Evolutionary conservation across 2,113 vertebrate genomes (phyloP).

Genomic region (Pipra filicauda): DNA sequence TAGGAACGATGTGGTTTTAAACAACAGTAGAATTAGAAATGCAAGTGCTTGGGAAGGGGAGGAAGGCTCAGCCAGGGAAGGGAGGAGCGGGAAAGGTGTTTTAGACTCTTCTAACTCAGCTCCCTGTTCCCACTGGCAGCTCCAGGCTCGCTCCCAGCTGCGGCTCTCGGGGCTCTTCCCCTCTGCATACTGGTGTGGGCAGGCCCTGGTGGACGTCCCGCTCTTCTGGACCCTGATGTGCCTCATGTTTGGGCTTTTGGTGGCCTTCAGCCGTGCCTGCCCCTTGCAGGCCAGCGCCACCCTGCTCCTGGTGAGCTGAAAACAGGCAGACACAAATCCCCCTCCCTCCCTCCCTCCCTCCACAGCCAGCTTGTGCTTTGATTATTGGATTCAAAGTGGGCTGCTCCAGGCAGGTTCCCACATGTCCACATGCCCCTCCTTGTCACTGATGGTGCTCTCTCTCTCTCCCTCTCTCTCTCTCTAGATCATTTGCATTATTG

Average conservation of each 20-base stretch:
- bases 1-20: background rate
- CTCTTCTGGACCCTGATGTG: slow-evolving; percentile 79
- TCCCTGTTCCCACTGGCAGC: slow-evolving; percentile 62
- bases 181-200: slow-evolving; percentile 91
- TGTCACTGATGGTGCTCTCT: background rate
- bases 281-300: rapidly evolving
- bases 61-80: background rate
- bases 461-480: background rate
- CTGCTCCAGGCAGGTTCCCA: background rate
- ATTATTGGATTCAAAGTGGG: rapidly evolving
- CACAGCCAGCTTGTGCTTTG: rapidly evolving
- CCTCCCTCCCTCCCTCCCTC: background rate
- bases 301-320: slow-evolving; percentile 20
- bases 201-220: slow-evolving; percentile 83
- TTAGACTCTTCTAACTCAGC: background rate
- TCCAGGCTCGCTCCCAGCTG: slow-evolving; percentile 81
- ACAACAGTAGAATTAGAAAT: background rate
- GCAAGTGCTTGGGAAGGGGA: background rate
- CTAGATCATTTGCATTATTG: slow-evolving; percentile 75
- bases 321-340: rapidly evolving
- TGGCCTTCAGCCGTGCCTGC: background rate
- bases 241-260: slow-evolving; percentile 63
- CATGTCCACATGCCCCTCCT: background rate
- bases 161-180: slow-evolving; percentile 83
- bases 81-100: background rate